A percentile compares a stretch with the other conserved stretches of the same genome.
phyloP scores from a whole-genome alignment of 2,113 vertebrate species.

The Carassius carassius region DNA sequence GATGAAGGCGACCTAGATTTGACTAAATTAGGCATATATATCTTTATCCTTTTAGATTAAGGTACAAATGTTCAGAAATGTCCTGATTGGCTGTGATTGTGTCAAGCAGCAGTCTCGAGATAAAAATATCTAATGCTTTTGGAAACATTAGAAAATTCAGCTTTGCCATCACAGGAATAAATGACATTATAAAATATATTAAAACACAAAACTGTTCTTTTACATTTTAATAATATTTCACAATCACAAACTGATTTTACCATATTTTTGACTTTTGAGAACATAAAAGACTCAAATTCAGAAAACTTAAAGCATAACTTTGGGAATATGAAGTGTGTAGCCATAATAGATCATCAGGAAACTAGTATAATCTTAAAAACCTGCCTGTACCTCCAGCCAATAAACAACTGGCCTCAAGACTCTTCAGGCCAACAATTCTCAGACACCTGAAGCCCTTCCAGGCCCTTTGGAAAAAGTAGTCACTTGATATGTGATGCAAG shows the following conservation, averaged over 20 bases:
- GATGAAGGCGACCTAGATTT: background rate
- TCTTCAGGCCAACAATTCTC: background rate
- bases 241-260: too few species aligned
- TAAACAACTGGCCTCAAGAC: background rate
- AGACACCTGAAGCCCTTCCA: background rate
- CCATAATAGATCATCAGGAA: background rate
- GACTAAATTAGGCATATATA: background rate
- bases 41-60: background rate
- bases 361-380: slow-evolving; percentile 23
- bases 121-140: background rate
- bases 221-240: too few species aligned
- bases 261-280: too few species aligned
- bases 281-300: too few species aligned
- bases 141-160: background rate
- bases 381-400: slow-evolving; percentile 16
- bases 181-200: too few species aligned
- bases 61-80: background rate
- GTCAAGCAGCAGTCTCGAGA: background rate
- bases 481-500: slow-evolving; percentile 1
- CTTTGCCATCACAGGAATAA: too few species aligned
- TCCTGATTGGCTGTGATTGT: background rate
- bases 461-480: background rate
- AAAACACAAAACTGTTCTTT: too few species aligned
- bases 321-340: background rate
- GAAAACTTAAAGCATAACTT: background rate